Conservation (phyloP, 2,113 vertebrate genomes). For the Dissostichus mawsoni region DNA sequence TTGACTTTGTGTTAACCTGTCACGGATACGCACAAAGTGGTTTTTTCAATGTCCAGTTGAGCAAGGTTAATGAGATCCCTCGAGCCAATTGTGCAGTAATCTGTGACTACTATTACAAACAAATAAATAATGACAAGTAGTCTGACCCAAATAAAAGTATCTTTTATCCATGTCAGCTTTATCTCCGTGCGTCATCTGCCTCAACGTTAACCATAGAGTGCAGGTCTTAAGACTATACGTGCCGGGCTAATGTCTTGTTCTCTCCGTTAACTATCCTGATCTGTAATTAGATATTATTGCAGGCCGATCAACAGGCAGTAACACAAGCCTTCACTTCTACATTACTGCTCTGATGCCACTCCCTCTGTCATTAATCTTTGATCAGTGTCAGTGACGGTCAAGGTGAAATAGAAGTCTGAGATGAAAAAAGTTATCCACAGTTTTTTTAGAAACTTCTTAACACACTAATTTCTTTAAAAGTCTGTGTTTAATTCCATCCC, state of each 20-base stretch:
- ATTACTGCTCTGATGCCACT: slow-evolving; percentile 41
- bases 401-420: slow-evolving; percentile 25
- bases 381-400: slow-evolving; percentile 14
- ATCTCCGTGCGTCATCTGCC: slow-evolving; percentile 46
- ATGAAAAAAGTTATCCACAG: not conserved
- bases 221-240: not conserved
- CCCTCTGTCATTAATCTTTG: slow-evolving; percentile 23
- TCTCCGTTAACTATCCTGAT: slow-evolving; percentile 48
- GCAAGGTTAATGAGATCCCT: slow-evolving; percentile 48
- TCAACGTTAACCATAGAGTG: slow-evolving; percentile 42
- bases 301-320: slow-evolving; percentile 52
- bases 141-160: slow-evolving; percentile 58
- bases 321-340: slow-evolving; percentile 62
- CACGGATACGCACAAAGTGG: slow-evolving; percentile 19
- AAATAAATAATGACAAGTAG: slow-evolving; percentile 76
- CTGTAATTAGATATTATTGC: slow-evolving; percentile 75
- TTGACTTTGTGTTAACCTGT: slow-evolving; percentile 32
- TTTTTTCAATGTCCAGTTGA: slow-evolving; percentile 38
- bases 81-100: slow-evolving; percentile 38
- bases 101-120: slow-evolving; percentile 60
- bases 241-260: slow-evolving; percentile 4
- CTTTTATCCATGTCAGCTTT: slow-evolving; percentile 36
- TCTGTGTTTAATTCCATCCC: not conserved
- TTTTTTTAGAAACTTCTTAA: not conserved
- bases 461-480: not conserved